phyloP scores from a whole-genome alignment of 2,797 vertebrate genomes.

The Platalea minor region DNA sequence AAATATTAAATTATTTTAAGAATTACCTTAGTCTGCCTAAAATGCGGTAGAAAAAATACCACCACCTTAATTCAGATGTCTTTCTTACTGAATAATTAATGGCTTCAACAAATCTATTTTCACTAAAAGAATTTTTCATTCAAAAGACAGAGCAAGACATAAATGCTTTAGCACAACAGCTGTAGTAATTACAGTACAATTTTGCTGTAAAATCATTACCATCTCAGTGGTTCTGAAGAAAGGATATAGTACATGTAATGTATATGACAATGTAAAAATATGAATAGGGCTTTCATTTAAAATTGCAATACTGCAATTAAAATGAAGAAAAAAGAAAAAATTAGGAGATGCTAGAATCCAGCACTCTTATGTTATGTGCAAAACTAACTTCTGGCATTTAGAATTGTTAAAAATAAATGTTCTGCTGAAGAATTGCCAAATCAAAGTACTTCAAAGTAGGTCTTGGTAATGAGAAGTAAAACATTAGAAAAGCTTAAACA shows the following conservation, averaged over 20 bases:
- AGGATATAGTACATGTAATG: constrained; percentile 15
- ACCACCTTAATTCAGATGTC: not conserved
- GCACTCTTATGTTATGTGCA: not conserved
- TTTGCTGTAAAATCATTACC: constrained; percentile 50
- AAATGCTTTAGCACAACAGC: constrained; percentile 34
- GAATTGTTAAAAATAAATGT: constrained; percentile 64
- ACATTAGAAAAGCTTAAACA: constrained; percentile 10
- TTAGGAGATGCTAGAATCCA: constrained; percentile 27
- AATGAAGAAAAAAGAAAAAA: constrained; percentile 18
- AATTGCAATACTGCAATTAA: constrained; percentile 40
- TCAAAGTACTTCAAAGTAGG: constrained; percentile 43
- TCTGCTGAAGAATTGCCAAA: constrained; percentile 55
- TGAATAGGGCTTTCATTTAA: constrained; percentile 39
- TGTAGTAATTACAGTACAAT: constrained; percentile 53
- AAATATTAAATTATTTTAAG: not conserved
- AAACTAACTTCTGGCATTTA: constrained; percentile 52
- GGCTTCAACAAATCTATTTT: constrained; percentile 20
- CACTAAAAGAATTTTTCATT: not conserved
- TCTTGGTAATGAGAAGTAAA: constrained; percentile 46
- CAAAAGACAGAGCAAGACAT: constrained; percentile 7
- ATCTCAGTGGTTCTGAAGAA: constrained; percentile 3
- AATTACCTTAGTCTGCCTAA: not conserved
- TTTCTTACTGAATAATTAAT: constrained; percentile 35
- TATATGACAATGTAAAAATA: constrained; percentile 51
- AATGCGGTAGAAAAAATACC: not conserved